Conservation (phyloP, 2,888 invertebrate species). For the Perizoma flavofasciatum region DNA sequence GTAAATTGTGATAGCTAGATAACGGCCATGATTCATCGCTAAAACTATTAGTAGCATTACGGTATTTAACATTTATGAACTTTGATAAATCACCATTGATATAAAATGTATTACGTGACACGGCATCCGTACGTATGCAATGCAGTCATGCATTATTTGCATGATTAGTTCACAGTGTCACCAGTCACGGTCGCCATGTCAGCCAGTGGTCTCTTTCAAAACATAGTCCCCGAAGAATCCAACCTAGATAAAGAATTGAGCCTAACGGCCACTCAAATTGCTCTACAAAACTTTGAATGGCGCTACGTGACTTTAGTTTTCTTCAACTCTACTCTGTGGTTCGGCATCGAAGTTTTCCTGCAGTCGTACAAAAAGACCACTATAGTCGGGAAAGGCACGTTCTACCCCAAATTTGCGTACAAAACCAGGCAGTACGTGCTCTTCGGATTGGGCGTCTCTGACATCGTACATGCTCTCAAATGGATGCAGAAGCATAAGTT, state of each 20-base stretch:
- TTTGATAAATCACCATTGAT: conserved; percentile 36
- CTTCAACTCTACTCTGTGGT: conserved; percentile 56
- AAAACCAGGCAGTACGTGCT: conserved; percentile 57
- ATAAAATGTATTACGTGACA: conserved; percentile 29
- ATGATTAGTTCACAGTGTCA: conserved; percentile 4
- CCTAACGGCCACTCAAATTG: conserved; percentile 58
- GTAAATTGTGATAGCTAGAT: conserved; percentile 20
- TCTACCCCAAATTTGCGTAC: conserved; percentile 42
- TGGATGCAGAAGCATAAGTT: conserved; percentile 53
- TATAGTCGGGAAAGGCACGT: conserved; percentile 49
- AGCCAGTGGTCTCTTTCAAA: conserved; percentile 23
- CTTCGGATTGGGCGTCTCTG: conserved; percentile 51
- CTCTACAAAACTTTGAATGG: conserved; percentile 62
- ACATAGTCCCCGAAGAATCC: conserved; percentile 23
- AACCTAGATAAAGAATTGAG: conserved; percentile 44
- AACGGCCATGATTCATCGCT: conserved; percentile 14
- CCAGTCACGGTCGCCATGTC: conserved; percentile 24
- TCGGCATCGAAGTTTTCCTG: conserved; percentile 56
- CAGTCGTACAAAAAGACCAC: conserved; percentile 53
- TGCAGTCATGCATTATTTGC: conserved; percentile 14
- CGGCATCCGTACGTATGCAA: conserved; percentile 16
- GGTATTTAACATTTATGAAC: conserved; percentile 22
- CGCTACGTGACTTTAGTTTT: conserved; percentile 60
- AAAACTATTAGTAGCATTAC: conserved; percentile 19
- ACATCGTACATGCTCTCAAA: conserved; percentile 49